A percentile compares a stretch with the other conserved stretches of the same genome.
Evolutionary conservation across 2,888 invertebrate genomes (phyloP).

Genomic region (Zeuzera pyrina): DNA sequence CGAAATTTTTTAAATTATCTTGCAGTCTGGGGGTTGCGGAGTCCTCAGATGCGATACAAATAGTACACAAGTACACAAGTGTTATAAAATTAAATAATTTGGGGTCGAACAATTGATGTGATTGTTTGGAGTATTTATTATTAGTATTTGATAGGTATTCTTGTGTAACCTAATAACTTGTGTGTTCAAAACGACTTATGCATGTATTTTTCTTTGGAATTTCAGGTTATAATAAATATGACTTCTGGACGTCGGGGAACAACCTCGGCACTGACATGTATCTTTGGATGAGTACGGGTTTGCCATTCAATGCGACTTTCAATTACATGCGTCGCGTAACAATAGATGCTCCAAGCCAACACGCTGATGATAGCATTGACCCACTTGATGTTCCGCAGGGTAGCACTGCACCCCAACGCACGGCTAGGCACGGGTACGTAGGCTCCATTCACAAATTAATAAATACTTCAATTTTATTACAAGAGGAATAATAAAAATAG

Average conservation of each 20-base stretch:
- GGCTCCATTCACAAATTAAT: no score
- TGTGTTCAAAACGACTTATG: constrained; percentile 3
- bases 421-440: constrained; percentile 80
- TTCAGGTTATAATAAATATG: constrained; percentile 82
- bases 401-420: constrained; percentile 84
- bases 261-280: constrained; percentile 90
- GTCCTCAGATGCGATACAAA: no score
- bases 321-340: constrained; percentile 80
- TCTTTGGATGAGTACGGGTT: constrained; percentile 91
- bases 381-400: constrained; percentile 78
- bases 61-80: no score
- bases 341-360: constrained; percentile 68
- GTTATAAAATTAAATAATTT: no score
- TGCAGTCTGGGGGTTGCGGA: no score
- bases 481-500: no score
- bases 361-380: constrained; percentile 71
- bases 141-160: background rate
- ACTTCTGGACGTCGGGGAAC: constrained; percentile 93
- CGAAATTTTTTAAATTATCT: no score
- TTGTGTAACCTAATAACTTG: no score
- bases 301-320: constrained; percentile 91
- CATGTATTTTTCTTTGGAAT: constrained; percentile 8
- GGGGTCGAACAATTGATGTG: no score
- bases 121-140: no score
- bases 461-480: no score